Base-by-base conservation (phyloP, 2,797 vertebrate species). In the Mionectes olivaceus region DNA sequence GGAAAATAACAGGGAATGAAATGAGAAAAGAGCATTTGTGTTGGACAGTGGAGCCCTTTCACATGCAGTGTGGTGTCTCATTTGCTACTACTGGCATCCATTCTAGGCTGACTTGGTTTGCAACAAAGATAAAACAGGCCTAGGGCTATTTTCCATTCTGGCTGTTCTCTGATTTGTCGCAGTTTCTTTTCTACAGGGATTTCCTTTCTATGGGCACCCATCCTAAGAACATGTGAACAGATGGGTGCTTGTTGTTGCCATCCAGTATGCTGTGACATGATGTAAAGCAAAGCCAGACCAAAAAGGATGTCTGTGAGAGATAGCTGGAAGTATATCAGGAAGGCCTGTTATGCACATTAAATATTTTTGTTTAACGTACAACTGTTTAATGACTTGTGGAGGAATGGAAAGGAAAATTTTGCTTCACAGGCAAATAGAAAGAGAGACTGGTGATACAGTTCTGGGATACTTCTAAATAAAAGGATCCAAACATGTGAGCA, bases 271-370 rank as follows among this genome's bases (percentile, higher is more conserved):
- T 55, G 70, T 0, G 6, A 53, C 73, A 52, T 94, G 77, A 94
- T 74, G 46, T 55, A 90, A 89, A 80, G 63, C 68, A 63, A 86
- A 94, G 70, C 37, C 2, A 27, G 28, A 64, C 76, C 67, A 80
- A 74, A 85, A 86, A 90, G 83, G 57, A 88, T 75, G 71, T 87
- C 79, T 91, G 67, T 73, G 44, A 81, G 60, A 94, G 52, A 85
- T 75, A 91, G 68, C 22, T 86, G 73, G 14, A 44, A 74, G 17
- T 61, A 5, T 78, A 70, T 59, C 68, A 61, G 79, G 46, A 73
- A 71, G 39, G 46, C 50, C 44, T 83, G 47, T 25, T 2, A 0
- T 28, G 57, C 24, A 41, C 22, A 28, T 28, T 49, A 19, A 44
- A 30, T n/a, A 49, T 39, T 91, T 93, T 55, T 75, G 9, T 61